phyloP scores from a whole-genome alignment of 2,797 vertebrate species.

The Mormyrus hasselquistii region DNA sequence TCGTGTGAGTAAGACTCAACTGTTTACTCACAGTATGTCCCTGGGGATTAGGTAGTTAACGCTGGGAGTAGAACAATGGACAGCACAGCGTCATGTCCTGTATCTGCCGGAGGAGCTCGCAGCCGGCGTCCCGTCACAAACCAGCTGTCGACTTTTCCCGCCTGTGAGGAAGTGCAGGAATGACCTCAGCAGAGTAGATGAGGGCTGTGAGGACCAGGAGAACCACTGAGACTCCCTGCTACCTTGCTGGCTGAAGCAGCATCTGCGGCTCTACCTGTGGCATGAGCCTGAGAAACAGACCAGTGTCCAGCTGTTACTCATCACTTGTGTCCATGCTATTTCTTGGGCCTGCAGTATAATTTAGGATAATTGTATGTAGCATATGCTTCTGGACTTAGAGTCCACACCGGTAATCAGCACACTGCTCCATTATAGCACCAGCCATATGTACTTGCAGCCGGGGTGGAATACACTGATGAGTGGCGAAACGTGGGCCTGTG shows the following conservation, averaged over 20 bases:
- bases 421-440: not conserved
- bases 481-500: not conserved
- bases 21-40: not conserved
- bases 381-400: not conserved
- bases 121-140: conserved; percentile 2
- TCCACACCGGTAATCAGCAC: not conserved
- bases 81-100: conserved; percentile 20
- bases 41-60: not conserved
- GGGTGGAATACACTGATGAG: not conserved
- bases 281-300: not conserved
- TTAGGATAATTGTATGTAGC: not conserved
- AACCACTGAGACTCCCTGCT: not conserved
- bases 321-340: not conserved
- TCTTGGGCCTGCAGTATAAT: not conserved
- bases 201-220: not conserved
- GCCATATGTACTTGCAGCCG: not conserved
- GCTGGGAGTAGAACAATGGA: conserved; percentile 29
- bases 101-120: not conserved
- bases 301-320: not conserved
- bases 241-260: not conserved
- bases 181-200: not conserved
- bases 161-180: too few species aligned
- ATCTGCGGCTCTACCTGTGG: not conserved
- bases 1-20: not conserved
- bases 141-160: not conserved